phyloP scores from a whole-genome alignment of 2,113 vertebrate genomes.

The Columbina picui region DNA sequence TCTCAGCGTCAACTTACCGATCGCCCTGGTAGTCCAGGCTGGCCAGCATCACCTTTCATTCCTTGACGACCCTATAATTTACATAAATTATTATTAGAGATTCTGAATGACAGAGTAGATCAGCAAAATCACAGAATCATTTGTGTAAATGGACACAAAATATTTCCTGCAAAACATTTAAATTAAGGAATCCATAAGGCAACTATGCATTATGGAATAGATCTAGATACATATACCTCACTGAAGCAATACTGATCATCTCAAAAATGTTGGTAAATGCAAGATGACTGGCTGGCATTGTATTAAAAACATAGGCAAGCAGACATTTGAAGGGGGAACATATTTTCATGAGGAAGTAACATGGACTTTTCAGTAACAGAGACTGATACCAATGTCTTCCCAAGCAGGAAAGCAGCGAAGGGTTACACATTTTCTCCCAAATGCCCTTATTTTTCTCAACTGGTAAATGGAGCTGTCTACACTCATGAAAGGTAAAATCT shows the following conservation, averaged over 20 bases:
- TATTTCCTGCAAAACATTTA: neutral
- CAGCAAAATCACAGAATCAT: neutral
- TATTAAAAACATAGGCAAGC: neutral
- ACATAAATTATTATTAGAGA: neutral
- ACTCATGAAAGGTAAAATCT: neutral
- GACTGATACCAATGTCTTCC: neutral
- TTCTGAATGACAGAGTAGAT: neutral
- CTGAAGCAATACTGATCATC: neutral
- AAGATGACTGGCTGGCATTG: neutral
- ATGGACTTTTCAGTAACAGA: neutral
- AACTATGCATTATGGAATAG: neutral
- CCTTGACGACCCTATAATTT: slow-evolving; percentile 90
- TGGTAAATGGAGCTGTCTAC: neutral
- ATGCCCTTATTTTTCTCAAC: neutral
- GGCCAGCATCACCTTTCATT: slow-evolving; percentile 92
- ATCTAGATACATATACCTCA: neutral
- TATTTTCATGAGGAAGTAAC: neutral
- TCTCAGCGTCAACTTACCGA: slow-evolving; percentile 57
- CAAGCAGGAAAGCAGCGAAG: neutral
- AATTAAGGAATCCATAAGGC: neutral
- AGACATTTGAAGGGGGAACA: neutral
- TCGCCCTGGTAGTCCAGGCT: slow-evolving; percentile 89
- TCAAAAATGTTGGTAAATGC: neutral
- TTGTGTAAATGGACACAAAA: neutral
- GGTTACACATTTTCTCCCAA: neutral